These are phyloP conservation scores for Chrysemys picta DNA, from an alignment of 2,113 vertebrate species.

Conservation along the genomic window DNA sequence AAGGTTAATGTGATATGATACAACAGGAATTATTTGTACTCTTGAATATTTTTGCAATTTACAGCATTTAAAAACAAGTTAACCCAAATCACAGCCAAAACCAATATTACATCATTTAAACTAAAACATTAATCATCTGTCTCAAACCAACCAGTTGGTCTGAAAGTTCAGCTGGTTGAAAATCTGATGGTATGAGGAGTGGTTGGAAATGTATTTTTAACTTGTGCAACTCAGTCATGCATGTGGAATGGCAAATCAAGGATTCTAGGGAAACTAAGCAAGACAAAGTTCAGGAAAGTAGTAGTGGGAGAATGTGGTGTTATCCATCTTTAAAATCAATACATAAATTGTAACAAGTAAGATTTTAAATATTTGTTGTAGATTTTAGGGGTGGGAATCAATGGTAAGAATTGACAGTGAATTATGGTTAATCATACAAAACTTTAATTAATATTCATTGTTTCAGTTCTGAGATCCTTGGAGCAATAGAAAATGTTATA, in stretches of 20 bases:
- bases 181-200: conserved; percentile 34
- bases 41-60: conserved; percentile 60
- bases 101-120: conserved; percentile 74
- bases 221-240: conserved; percentile 12
- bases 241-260: conserved; percentile 21
- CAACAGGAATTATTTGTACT: conserved; percentile 67
- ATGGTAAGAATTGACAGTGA: not conserved
- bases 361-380: not conserved
- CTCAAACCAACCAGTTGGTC: conserved; percentile 48
- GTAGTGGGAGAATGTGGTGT: not conserved
- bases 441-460: conserved; percentile 9
- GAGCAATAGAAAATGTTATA: conserved; percentile 88
- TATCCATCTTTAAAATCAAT: not conserved
- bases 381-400: not conserved
- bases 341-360: not conserved
- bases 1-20: conserved; percentile 56
- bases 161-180: conserved; percentile 56
- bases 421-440: not conserved
- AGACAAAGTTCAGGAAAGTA: conserved; percentile 25
- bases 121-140: conserved; percentile 72
- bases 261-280: conserved; percentile 25
- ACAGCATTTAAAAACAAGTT: conserved; percentile 69
- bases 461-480: conserved; percentile 86
- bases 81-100: conserved; percentile 67
- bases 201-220: conserved; percentile 49